Evolutionary conservation across 2,888 invertebrate species (phyloP).

Genomic region (Nemotelus nigrinus): DNA sequence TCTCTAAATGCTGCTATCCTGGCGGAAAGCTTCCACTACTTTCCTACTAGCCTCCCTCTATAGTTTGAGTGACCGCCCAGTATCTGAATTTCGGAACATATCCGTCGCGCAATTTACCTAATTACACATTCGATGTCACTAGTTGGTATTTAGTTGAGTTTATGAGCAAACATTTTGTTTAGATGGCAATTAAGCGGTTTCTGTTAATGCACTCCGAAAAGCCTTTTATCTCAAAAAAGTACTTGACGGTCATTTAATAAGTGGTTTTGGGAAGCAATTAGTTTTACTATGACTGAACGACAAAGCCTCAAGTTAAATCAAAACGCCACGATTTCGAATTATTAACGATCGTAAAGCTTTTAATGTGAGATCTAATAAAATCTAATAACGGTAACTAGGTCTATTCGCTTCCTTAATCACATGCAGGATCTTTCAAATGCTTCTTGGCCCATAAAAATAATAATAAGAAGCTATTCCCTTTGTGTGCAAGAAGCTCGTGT

Average conservation of each 20-base stretch:
- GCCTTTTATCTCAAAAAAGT: constrained; percentile 23
- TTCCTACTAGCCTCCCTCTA: neutral
- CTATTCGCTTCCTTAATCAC: no score
- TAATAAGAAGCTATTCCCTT: no score
- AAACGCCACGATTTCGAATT: no score
- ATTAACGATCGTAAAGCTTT: no score
- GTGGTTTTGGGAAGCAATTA: neutral
- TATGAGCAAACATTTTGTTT: constrained; percentile 42
- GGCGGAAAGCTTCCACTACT: constrained; percentile 8
- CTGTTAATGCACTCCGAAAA: constrained; percentile 32
- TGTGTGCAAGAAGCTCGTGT: no score
- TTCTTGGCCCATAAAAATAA: no score
- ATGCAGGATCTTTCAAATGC: no score
- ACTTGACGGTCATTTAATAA: constrained; percentile 27
- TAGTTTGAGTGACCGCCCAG: neutral
- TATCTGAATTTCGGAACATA: constrained; percentile 4
- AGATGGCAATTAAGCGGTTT: constrained; percentile 40
- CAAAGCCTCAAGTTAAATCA: no score
- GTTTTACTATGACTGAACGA: no score
- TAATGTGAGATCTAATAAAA: no score
- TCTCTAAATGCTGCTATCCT: neutral
- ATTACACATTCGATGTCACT: constrained; percentile 37
- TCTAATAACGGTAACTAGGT: no score
- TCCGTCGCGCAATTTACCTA: constrained; percentile 39
- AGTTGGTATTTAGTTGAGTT: constrained; percentile 4